phyloP scores from a whole-genome alignment of 2,113 vertebrate genomes.

The Thunnus maccoyii region DNA sequence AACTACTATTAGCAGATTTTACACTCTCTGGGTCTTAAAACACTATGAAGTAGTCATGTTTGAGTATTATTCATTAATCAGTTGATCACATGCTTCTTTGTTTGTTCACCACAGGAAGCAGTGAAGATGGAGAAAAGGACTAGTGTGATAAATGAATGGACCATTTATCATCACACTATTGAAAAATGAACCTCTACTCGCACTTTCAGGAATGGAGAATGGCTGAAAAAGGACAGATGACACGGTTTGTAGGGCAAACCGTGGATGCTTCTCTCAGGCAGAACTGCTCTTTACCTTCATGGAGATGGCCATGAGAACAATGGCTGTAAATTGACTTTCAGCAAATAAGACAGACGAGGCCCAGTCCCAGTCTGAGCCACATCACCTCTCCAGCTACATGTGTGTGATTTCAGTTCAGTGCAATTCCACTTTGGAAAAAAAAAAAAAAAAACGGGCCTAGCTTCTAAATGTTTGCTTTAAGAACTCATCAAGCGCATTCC shows the following conservation, averaged over 20 bases:
- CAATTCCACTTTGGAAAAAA: conserved; percentile 52
- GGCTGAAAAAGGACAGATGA: conserved; percentile 46
- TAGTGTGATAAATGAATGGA: conserved; percentile 76
- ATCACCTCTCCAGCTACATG: conserved; percentile 54
- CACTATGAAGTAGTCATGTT: neutral
- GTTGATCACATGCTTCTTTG: neutral
- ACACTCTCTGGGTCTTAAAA: neutral
- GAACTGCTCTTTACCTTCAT: conserved; percentile 51
- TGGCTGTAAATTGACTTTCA: conserved; percentile 48
- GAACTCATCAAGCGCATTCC: conserved; percentile 70
- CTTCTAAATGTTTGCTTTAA: conserved; percentile 75
- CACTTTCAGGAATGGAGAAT: conserved; percentile 53
- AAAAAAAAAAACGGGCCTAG: conserved; percentile 32
- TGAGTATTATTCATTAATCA: neutral
- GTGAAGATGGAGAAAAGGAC: conserved; percentile 97
- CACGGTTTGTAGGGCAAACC: conserved; percentile 52
- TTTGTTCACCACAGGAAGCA: conserved; percentile 89
- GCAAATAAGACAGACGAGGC: conserved; percentile 44
- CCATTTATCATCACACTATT: conserved; percentile 29
- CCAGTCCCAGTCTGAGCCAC: conserved; percentile 47
- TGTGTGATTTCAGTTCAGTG: conserved; percentile 65
- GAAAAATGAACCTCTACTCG: conserved; percentile 45
- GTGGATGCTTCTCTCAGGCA: conserved; percentile 77
- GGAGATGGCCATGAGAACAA: conserved; percentile 44
- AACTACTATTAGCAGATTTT: neutral